These are phyloP conservation scores for Microctonus hyperodae DNA, from an alignment of 2,888 invertebrate species.

Conservation along the genomic window DNA sequence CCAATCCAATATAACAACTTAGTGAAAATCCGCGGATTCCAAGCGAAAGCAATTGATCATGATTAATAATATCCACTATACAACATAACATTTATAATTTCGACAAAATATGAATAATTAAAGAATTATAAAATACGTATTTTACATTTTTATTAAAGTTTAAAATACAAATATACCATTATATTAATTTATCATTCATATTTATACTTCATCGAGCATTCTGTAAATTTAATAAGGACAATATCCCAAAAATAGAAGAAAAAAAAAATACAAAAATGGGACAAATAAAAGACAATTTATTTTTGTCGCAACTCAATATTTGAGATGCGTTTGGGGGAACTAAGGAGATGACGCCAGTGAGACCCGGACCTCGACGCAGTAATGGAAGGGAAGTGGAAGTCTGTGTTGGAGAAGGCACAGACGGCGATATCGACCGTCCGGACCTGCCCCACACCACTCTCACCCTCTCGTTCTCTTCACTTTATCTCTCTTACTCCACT, in stretches of 20 bases:
- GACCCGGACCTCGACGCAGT: slow-evolving; percentile 60
- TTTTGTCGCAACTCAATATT: too few relatives aligned
- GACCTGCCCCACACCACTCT: slow-evolving; percentile 64
- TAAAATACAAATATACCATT: too few relatives aligned
- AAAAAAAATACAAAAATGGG: background rate
- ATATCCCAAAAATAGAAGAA: background rate
- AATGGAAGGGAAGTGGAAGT: slow-evolving; percentile 57
- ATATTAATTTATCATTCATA: too few relatives aligned
- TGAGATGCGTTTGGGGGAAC: slow-evolving; percentile 7
- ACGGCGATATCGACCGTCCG: slow-evolving; percentile 73
- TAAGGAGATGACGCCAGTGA: slow-evolving; percentile 50
- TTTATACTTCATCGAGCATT: too few relatives aligned
- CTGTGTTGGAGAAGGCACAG: slow-evolving; percentile 61
- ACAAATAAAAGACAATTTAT: background rate
- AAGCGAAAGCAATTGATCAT: slow-evolving; percentile 19
- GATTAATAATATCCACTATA: slow-evolving; percentile 16
- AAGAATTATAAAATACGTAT: background rate
- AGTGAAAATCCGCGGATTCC: slow-evolving; percentile 16
- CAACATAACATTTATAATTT: slow-evolving; percentile 19
- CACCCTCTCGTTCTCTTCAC: slow-evolving; percentile 25
- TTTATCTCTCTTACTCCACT: slow-evolving; percentile 14
- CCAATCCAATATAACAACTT: slow-evolving; percentile 1
- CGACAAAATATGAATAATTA: background rate
- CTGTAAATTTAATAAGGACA: too few relatives aligned
- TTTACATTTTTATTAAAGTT: background rate